Base-by-base conservation (phyloP, 2,797 vertebrate species). In the Gymnothorax javanicus region DNA sequence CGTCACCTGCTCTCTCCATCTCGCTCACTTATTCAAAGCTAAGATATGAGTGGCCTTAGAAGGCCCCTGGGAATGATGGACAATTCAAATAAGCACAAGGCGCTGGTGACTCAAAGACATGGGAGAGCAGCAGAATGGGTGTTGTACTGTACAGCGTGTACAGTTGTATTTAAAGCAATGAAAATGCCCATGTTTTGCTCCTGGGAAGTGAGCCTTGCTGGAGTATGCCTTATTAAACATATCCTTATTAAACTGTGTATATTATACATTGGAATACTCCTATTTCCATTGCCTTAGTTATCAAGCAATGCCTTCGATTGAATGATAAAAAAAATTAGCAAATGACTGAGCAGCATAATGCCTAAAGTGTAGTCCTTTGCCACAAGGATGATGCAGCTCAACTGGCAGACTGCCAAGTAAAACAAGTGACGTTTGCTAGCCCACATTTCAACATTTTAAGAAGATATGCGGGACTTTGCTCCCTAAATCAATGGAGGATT, bases 1-100 rank as follows among this genome's bases (percentile, higher is more conserved):
- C 77, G 56, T 81, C 77, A 52, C 77, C 52, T 86, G 77, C 81
- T 7, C 82, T 23, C 86, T 57, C 69, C 62, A 59, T 33, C 62
- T 64, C 59, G 20, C 62, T 52, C 60, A 17, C 58, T 33, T 52
- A 17, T 84, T 84, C 83, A 86, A 58, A 86, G 79, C 25, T 17
- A 64, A 64, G 43, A 71, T 54, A 33, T 52, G 7, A 67, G 60
- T 86, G 57, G 71, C 4, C 20, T 81, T 56, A 56, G 23, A 81
- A n/a, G 20, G 77, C 77, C 52, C 77, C 77, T 23, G 77, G 77
- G 77, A 54, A 13, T n/a, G 50, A 81, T 23, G 50, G 75, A 79
- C 43, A 81, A 81, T 81, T 81, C 77, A 23, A 50, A 77, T 13
- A 43, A 77, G 73, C 43, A 4, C 52, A 13, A 17, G 4, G 73